phyloP scores from a whole-genome alignment of 2,113 vertebrate species.

The Muntiacus muntjak region DNA sequence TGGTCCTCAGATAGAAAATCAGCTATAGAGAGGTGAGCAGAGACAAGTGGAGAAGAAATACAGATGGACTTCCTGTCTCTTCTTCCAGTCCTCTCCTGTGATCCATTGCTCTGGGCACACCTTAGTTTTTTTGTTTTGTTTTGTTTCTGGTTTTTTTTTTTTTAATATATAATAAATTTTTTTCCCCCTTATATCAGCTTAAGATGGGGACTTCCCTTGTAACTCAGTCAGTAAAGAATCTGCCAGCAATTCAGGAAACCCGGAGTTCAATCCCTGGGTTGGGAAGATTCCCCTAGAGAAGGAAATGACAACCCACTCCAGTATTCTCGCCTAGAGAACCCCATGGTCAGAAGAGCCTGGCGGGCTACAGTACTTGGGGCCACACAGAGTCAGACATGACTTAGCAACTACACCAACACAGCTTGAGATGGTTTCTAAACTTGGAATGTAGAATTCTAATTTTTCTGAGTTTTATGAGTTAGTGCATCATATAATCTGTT shows the following conservation, averaged over 20 bases:
- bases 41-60: background rate
- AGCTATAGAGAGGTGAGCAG: background rate
- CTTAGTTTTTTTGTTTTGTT: background rate
- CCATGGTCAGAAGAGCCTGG: background rate
- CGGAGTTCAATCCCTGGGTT: background rate
- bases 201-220: background rate
- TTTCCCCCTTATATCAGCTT: background rate
- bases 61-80: background rate
- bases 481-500: background rate
- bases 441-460: background rate
- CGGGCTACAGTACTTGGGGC: background rate
- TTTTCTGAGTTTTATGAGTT: background rate
- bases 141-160: background rate
- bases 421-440: background rate
- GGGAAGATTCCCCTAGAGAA: background rate
- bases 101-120: background rate
- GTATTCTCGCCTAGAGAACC: background rate
- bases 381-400: background rate
- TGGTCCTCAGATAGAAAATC: background rate
- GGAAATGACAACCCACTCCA: background rate
- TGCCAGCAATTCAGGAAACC: background rate
- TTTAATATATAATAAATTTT: background rate
- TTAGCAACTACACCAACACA: background rate
- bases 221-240: background rate
- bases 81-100: background rate